These are phyloP conservation scores for Mormyrus hasselquistii DNA, from an alignment of 2,797 vertebrate genomes.

Conservation along the genomic window DNA sequence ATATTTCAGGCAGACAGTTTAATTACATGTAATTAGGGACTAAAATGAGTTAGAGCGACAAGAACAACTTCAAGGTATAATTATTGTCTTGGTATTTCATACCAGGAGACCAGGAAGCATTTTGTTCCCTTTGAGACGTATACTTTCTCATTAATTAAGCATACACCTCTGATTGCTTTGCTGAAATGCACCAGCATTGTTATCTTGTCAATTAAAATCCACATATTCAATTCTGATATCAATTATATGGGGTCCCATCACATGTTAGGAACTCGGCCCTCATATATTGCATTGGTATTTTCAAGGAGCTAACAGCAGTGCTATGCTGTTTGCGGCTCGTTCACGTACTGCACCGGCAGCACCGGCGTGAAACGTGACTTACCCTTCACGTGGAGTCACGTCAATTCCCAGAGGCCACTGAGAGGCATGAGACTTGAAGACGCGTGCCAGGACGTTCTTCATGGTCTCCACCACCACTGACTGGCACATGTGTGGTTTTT, in stretches of 20 bases:
- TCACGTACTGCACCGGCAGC: not conserved
- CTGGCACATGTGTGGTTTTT: not conserved
- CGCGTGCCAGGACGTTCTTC: not conserved
- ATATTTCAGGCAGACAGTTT: constrained; percentile 37
- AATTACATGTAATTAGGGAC: constrained; percentile 39
- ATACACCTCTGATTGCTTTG: constrained; percentile 28
- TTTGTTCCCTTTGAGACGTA: constrained; percentile 29
- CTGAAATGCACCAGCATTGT: constrained; percentile 24
- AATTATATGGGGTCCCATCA: constrained; percentile 17
- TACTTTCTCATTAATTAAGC: constrained; percentile 30
- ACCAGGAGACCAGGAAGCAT: constrained; percentile 30
- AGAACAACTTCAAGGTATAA: constrained; percentile 35
- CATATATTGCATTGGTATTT: not conserved
- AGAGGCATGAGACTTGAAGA: not conserved
- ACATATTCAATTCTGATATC: constrained; percentile 23
- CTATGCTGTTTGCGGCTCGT: not conserved
- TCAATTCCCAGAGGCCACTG: not conserved
- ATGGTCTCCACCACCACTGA: not conserved
- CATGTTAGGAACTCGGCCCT: not conserved
- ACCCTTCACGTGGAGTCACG: not conserved
- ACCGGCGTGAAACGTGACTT: not conserved
- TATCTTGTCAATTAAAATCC: constrained; percentile 24
- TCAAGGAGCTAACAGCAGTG: not conserved
- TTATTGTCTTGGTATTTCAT: constrained; percentile 33
- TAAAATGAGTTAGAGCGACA: constrained; percentile 35